Evolutionary conservation across 2,888 invertebrate species (phyloP), one percentile per base, ranked within the genome.

Genomic region (Noctua pronuba): DNA sequence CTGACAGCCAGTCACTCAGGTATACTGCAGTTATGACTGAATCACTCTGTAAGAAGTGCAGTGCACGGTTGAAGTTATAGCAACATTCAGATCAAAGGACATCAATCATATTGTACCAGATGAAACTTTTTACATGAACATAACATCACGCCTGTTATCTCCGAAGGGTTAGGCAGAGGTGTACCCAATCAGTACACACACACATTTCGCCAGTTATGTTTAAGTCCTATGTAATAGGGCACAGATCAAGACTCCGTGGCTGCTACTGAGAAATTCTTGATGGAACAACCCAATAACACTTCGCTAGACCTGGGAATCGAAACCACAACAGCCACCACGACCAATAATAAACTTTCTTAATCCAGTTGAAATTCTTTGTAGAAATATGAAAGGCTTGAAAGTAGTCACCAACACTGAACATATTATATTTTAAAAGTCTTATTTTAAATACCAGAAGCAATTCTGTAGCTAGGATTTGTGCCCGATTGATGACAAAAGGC

Each of bases 1-100:
- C 66, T 0, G 89, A 86, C 52, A 86, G 4, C 94, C 94, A 94
- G 64, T 92, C 90, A 66, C 92, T 91, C 24, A 84, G 67, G 77
- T 93, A 94, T 21, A 92, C 46, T 0, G 91, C 90, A 0, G 84
- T 85, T 55, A 85, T 85, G 8, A 94, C 73, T 8, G 88, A 90
- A 8, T 89, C 83, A 79, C 93, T 92, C 94, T 94, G 88, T 2
- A 89, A 86, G 18, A 44, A 44, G 41, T 41, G 41, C 41, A 65
- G 6, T 38, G 1, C 16, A 46, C 6, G 10, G 28, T 46, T 66
- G 28, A 73, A 46, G 21, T 64, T 65, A 8, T 18, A 28, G 35
- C 11, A 58, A n/a, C 5, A 55, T 65, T 38, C 64, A 64, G 38
- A 24, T 11, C 5, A 35, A 38, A 38, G 7, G 18, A 62, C 60